Percentiles rank a stretch among this genome's conserved stretches.
phyloP scores from a whole-genome alignment of 2,888 invertebrate species.

The Xestia ashworthii region DNA sequence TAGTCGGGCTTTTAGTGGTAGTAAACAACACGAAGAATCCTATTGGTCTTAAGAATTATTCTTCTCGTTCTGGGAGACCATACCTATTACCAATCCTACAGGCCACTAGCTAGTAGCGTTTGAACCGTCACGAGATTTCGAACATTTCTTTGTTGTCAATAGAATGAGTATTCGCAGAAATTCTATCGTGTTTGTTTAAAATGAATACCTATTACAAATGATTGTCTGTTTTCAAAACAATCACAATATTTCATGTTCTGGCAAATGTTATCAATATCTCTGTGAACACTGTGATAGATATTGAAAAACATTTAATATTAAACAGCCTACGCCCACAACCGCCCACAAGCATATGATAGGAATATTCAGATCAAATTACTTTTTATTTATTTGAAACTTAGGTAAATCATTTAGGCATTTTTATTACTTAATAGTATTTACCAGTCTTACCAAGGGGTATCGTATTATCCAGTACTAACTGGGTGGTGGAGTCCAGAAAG shows the following conservation, averaged over 20 bases:
- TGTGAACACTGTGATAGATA: slow-evolving; percentile 9
- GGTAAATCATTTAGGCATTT: slow-evolving; percentile 2
- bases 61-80: neutral
- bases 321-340: slow-evolving; percentile 21
- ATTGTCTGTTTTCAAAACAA: slow-evolving; percentile 28
- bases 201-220: neutral
- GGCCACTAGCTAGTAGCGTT: neutral
- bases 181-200: neutral
- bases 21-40: too few relatives aligned
- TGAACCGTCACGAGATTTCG: too few relatives aligned
- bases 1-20: too few relatives aligned
- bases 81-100: neutral
- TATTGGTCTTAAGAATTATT: too few relatives aligned
- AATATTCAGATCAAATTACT: slow-evolving; percentile 26
- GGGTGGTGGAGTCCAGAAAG: too few relatives aligned
- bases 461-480: too few relatives aligned
- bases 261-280: slow-evolving; percentile 47
- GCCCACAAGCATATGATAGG: slow-evolving; percentile 34
- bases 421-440: neutral
- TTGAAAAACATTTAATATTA: slow-evolving; percentile 28
- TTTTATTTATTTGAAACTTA: slow-evolving; percentile 22
- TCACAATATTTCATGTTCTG: slow-evolving; percentile 13
- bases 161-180: neutral
- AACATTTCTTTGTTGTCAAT: neutral
- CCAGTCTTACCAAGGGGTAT: too few relatives aligned